phyloP scores from a whole-genome alignment of 2,888 invertebrate genomes.

The Hemaris fuciformis region DNA sequence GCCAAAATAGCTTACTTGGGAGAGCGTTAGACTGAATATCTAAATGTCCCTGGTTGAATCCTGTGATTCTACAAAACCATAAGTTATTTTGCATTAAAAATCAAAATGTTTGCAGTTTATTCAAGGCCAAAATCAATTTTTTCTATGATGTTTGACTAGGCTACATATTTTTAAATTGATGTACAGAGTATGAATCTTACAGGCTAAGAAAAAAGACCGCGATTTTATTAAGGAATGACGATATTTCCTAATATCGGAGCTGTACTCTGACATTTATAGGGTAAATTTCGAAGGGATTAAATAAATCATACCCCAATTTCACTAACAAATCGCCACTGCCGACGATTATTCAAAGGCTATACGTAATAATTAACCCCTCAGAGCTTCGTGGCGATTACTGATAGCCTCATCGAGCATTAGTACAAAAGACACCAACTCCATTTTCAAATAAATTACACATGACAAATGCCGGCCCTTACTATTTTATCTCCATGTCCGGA shows the following conservation, averaged over 20 bases:
- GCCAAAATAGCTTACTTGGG: not conserved
- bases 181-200: no score
- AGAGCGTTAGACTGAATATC: not conserved
- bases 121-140: no score
- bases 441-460: slow-evolving; percentile 46
- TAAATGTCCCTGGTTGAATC: not conserved
- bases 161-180: no score
- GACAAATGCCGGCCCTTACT: slow-evolving; percentile 24
- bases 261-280: not conserved
- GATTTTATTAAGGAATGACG: no score
- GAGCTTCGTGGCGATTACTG: not conserved
- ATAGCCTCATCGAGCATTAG: slow-evolving; percentile 12
- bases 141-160: no score
- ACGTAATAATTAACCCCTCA: slow-evolving; percentile 9
- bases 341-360: not conserved
- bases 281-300: not conserved
- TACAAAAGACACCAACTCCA: slow-evolving; percentile 44
- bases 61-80: not conserved
- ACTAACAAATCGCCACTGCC: not conserved
- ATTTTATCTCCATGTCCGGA: slow-evolving; percentile 9
- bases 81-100: not conserved
- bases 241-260: not conserved
- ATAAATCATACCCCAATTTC: not conserved
- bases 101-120: not conserved
- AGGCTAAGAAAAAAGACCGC: no score